phyloP scores from a whole-genome alignment of 2,888 invertebrate species.

The Diadromus collaris region DNA sequence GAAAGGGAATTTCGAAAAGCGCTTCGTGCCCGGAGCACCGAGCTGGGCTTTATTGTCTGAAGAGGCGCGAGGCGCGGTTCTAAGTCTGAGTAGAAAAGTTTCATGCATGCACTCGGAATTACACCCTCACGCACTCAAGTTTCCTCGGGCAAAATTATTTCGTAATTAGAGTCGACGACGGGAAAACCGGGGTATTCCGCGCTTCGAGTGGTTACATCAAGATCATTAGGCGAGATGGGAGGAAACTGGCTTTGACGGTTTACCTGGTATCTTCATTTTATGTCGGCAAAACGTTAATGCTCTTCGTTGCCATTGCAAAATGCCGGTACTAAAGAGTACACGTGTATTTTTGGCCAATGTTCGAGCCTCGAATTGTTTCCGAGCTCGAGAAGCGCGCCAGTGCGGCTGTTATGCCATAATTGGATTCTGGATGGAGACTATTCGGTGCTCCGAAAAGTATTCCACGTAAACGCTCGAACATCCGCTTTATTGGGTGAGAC shows the following conservation, averaged over 20 bases:
- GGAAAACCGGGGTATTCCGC: not conserved
- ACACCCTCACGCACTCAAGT: constrained; percentile 7
- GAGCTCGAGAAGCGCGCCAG: not conserved
- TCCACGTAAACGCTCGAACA: not conserved
- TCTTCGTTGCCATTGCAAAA: no score
- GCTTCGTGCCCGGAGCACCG: not conserved
- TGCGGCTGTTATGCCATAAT: no score
- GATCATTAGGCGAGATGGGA: not conserved
- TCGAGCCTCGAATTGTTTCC: not conserved
- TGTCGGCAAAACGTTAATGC: not conserved
- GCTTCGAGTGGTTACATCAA: not conserved
- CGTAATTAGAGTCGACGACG: constrained; percentile 1
- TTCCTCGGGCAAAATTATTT: constrained; percentile 15
- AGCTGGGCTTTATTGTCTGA: constrained; percentile 21
- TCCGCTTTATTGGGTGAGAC: constrained; percentile 5
- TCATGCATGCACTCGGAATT: constrained; percentile 19
- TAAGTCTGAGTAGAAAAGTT: constrained; percentile 4
- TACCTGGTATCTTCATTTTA: not conserved
- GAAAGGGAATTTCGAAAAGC: constrained; percentile 37
- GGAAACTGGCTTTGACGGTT: not conserved
- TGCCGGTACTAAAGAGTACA: no score
- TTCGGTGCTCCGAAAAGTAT: not conserved
- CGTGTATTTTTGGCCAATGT: no score
- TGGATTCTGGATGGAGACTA: no score
- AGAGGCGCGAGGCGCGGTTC: constrained; percentile 26